Conservation (phyloP, 2,797 vertebrate genomes). For the Aeoliscus strigatus region DNA sequence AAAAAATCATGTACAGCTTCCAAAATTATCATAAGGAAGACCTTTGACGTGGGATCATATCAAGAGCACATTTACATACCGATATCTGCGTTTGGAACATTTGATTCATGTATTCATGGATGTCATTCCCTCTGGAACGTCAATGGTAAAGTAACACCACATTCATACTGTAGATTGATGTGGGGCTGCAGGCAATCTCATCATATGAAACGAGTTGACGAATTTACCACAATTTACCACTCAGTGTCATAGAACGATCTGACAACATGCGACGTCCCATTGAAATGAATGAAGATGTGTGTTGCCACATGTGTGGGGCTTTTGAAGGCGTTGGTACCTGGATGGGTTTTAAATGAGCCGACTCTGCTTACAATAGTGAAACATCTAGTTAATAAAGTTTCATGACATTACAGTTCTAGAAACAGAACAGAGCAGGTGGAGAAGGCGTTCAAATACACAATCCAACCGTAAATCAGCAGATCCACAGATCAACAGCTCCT, state of each 20-base stretch:
- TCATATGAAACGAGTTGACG: slow-evolving; percentile 40
- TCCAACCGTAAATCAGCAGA: slow-evolving; percentile 36
- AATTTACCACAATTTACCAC: slow-evolving; percentile 44
- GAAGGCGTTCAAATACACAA: slow-evolving; percentile 47
- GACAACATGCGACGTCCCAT: slow-evolving; percentile 46
- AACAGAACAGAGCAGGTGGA: no score
- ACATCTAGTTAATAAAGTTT: slow-evolving; percentile 41
- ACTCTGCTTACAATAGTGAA: slow-evolving; percentile 21
- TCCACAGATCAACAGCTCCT: slow-evolving; percentile 37
- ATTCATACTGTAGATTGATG: slow-evolving; percentile 31
- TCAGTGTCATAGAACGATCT: slow-evolving; percentile 37
- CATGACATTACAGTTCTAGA: no score
- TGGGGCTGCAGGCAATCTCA: slow-evolving; percentile 31
- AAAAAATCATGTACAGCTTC: neutral
- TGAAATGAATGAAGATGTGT: no score
- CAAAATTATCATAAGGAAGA: neutral
- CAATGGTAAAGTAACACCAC: slow-evolving; percentile 19
- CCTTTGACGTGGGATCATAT: no score
- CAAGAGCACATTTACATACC: no score
- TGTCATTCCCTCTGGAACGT: neutral
- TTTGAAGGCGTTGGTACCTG: slow-evolving; percentile 26
- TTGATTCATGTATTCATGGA: slow-evolving; percentile 10
- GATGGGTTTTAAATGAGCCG: slow-evolving; percentile 39
- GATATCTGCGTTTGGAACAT: no score
- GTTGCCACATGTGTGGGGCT: no score